A percentile compares a stretch with the other conserved stretches of the same genome.
Evolutionary conservation across 2,113 vertebrate genomes (phyloP).

Genomic region (Corythaeola cristata): DNA sequence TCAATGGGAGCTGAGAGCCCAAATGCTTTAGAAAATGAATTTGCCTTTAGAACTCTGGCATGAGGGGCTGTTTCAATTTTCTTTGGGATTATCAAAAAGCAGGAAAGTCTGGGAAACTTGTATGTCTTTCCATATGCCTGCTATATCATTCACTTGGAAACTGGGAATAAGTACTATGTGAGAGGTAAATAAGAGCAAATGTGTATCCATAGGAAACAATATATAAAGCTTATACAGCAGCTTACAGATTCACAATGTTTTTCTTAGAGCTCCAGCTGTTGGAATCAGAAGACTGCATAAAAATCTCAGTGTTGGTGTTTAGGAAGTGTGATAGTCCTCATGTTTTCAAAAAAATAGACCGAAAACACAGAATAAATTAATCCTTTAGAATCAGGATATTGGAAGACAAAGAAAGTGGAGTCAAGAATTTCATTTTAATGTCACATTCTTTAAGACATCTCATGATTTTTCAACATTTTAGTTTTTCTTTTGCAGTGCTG

Average conservation of each 20-base stretch:
- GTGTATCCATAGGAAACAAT: not conserved
- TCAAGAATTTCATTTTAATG: not conserved
- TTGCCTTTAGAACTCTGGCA: not conserved
- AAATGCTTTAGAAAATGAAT: not conserved
- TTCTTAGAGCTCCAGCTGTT: not conserved
- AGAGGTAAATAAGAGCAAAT: not conserved
- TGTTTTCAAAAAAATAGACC: not conserved
- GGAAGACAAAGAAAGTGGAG: not conserved
- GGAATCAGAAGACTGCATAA: not conserved
- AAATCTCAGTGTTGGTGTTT: not conserved
- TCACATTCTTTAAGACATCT: not conserved
- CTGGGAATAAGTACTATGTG: not conserved
- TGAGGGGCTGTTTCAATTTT: not conserved
- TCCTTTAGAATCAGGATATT: not conserved
- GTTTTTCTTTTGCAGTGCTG: not conserved
- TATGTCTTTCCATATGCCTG: not conserved
- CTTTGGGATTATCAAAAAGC: not conserved
- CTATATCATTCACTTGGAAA: not conserved
- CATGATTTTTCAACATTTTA: not conserved
- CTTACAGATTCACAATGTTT: not conserved
- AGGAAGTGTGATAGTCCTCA: not conserved
- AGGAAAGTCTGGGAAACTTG: not conserved
- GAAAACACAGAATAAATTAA: not conserved
- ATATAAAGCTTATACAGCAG: not conserved
- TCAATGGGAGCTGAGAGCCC: not conserved